A percentile compares a stretch with the other conserved stretches of the same genome.
These are phyloP conservation scores for Emesis furor DNA, from an alignment of 2,888 invertebrate species.

Conservation along the genomic window DNA sequence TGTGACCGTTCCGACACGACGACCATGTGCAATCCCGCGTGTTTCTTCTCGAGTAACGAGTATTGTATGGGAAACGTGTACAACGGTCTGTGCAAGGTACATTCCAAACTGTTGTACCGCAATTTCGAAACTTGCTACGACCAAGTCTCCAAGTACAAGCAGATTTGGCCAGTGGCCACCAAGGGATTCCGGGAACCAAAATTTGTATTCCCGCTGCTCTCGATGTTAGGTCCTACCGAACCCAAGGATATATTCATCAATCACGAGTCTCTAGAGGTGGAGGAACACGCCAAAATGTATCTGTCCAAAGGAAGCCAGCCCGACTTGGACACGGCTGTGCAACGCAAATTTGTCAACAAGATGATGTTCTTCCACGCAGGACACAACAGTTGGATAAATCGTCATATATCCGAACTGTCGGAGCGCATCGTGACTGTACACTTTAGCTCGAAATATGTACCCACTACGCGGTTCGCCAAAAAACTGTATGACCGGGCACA, in stretches of 20 bases:
- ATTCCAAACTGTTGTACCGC: slow-evolving; percentile 8
- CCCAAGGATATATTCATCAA: slow-evolving; percentile 22
- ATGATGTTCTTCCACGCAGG: slow-evolving; percentile 22
- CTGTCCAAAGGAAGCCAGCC: slow-evolving; percentile 18
- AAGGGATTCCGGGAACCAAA: slow-evolving; percentile 16
- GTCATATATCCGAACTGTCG: slow-evolving; percentile 24
- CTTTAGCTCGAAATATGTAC: not conserved
- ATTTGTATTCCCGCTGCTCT: slow-evolving; percentile 8
- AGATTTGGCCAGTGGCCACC: slow-evolving; percentile 20
- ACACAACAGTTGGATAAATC: slow-evolving; percentile 20
- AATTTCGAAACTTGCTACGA: slow-evolving; percentile 17
- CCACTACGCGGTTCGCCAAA: slow-evolving; percentile 6
- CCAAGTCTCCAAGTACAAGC: slow-evolving; percentile 22
- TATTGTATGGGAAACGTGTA: too few species aligned
- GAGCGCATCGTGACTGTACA: slow-evolving; percentile 18
- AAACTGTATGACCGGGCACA: slow-evolving; percentile 6
- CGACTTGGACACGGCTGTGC: slow-evolving; percentile 22
- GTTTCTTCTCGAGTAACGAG: too few species aligned
- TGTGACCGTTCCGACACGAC: slow-evolving; percentile 24
- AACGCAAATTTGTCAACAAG: slow-evolving; percentile 21
- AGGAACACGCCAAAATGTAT: slow-evolving; percentile 17
- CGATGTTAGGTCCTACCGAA: not conserved
- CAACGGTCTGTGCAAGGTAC: not conserved
- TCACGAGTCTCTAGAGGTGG: slow-evolving; percentile 19
- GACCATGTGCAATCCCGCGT: not conserved